phyloP scores from a whole-genome alignment of 2,888 invertebrate genomes.

The Lepas anatifera region DNA sequence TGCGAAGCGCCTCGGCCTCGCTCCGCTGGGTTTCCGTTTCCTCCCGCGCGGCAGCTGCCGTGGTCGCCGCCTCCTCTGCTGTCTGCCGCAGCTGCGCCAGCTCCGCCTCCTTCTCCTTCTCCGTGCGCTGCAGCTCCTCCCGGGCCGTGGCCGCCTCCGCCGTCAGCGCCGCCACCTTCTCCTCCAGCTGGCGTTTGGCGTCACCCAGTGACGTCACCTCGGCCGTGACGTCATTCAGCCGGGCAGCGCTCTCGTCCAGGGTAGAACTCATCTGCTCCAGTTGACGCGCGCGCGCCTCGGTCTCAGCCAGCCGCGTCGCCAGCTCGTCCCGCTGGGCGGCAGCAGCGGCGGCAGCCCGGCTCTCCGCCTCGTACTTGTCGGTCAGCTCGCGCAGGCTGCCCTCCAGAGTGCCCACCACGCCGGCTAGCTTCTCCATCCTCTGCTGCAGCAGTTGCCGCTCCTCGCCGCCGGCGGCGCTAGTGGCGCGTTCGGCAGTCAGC shows the following conservation, averaged over 20 bases:
- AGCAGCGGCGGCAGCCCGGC: background rate
- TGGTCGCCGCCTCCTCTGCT: slow-evolving; percentile 17
- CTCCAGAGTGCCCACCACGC: background rate
- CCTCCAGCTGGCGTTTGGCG: background rate
- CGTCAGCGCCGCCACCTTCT: slow-evolving; percentile 7
- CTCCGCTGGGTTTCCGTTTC: slow-evolving; percentile 12
- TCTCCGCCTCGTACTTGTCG: background rate
- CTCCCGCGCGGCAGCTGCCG: slow-evolving; percentile 19
- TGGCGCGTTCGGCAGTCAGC: background rate
- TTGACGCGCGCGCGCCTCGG: background rate
- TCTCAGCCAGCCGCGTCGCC: background rate
- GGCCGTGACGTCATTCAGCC: background rate
- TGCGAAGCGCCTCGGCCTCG: background rate
- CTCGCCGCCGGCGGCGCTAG: background rate
- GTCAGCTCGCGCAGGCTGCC: background rate
- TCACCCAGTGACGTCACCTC: background rate
- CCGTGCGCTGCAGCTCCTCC: background rate
- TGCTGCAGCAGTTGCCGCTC: background rate
- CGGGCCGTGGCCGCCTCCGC: background rate
- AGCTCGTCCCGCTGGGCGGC: background rate
- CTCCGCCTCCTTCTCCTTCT: slow-evolving; percentile 15
- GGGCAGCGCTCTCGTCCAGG: background rate
- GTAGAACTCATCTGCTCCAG: background rate
- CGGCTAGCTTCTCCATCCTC: background rate
- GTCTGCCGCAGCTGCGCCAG: slow-evolving; percentile 15